Percentiles rank a stretch among this genome's conserved stretches.
Conservation (phyloP, 2,888 invertebrate species). For the Eupithecia insigniata region DNA sequence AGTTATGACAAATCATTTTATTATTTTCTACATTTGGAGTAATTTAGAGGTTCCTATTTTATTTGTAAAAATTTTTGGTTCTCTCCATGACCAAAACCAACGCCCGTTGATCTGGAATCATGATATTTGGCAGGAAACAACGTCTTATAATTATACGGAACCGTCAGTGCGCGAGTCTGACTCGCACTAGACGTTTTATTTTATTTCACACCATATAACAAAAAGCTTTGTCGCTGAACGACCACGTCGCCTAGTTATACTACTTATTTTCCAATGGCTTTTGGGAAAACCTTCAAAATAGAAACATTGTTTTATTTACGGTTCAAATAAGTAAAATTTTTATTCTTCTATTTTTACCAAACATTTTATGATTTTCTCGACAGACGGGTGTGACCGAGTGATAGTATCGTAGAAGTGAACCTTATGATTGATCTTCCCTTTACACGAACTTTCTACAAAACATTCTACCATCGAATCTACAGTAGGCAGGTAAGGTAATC, state of each 20-base stretch:
- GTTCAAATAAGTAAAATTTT: not conserved
- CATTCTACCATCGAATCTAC: slow-evolving; percentile 47
- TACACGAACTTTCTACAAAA: slow-evolving; percentile 43
- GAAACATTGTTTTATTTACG: not conserved
- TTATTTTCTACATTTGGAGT: not conserved
- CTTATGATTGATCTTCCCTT: slow-evolving; percentile 57
- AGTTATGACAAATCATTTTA: slow-evolving; percentile 4
- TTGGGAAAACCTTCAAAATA: not conserved
- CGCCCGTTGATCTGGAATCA: too few relatives aligned
- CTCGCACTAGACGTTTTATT: too few relatives aligned
- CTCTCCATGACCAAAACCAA: too few relatives aligned
- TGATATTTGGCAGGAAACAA: too few relatives aligned
- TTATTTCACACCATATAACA: too few relatives aligned
- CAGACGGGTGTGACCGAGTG: slow-evolving; percentile 42
- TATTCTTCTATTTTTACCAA: slow-evolving; percentile 3
- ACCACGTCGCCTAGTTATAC: too few relatives aligned
- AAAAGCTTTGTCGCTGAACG: too few relatives aligned
- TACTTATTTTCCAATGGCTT: not conserved
- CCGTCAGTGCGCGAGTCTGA: too few relatives aligned
- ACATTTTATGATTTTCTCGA: slow-evolving; percentile 39
- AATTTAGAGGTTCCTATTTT: not conserved
- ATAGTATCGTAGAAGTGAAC: slow-evolving; percentile 34
- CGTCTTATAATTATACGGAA: too few relatives aligned
- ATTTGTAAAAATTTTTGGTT: too few relatives aligned
- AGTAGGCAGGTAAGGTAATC: slow-evolving; percentile 14